These are phyloP conservation scores for Tapirus indicus DNA, from an alignment of 2,797 vertebrate genomes.

Conservation along the genomic window DNA sequence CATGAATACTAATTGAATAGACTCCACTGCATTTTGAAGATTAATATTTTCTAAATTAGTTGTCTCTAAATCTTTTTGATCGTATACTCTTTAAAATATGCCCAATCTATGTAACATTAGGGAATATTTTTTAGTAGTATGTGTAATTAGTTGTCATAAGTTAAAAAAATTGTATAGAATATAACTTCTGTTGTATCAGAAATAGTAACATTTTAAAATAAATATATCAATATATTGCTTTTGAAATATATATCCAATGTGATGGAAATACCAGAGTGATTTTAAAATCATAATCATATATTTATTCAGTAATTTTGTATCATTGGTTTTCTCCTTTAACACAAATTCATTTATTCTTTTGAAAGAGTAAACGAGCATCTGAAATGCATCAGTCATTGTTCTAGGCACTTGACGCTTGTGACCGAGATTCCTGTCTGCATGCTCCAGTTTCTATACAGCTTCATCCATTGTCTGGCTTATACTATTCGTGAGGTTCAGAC, in stretches of 20 bases:
- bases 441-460: neutral
- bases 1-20: neutral
- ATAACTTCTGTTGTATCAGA: neutral
- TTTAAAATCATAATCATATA: neutral
- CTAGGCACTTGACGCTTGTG: neutral
- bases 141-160: neutral
- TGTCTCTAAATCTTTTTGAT: neutral
- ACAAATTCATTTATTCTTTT: neutral
- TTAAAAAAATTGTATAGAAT: neutral
- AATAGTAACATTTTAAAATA: neutral
- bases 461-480: neutral
- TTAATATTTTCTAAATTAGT: neutral
- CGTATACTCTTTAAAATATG: neutral
- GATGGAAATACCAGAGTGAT: neutral
- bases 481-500: neutral
- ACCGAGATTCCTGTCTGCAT: neutral
- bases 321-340: neutral
- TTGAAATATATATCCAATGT: neutral
- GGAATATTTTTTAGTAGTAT: neutral
- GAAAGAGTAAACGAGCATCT: neutral
- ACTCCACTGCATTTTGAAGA: neutral
- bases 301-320: neutral
- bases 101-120: neutral
- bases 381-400: neutral
- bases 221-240: neutral